These are phyloP conservation scores for Benthosema pterotum DNA, from an alignment of 2,797 vertebrate genomes.

Conservation along the genomic window DNA sequence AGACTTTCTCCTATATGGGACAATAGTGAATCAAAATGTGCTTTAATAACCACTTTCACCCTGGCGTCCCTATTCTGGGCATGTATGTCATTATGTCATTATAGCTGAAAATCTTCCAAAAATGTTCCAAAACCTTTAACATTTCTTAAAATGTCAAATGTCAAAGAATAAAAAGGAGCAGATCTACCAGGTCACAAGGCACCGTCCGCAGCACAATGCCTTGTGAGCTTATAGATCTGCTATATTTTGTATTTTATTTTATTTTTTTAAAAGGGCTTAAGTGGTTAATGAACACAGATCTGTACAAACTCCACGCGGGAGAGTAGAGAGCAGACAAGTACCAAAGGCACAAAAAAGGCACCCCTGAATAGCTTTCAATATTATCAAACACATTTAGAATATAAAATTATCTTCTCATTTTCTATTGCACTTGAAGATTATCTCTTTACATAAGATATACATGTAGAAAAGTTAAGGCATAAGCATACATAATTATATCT, in stretches of 20 bases:
- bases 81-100: too few species aligned
- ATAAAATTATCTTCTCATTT: slow-evolving; percentile 77
- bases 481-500: slow-evolving; percentile 72
- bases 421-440: slow-evolving; percentile 87
- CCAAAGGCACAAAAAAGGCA: slow-evolving; percentile 66
- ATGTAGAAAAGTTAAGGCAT: slow-evolving; percentile 77
- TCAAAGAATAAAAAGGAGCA: too few species aligned
- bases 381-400: slow-evolving; percentile 61
- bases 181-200: too few species aligned
- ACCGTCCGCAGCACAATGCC: too few species aligned
- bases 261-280: too few species aligned
- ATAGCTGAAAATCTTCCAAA: too few species aligned
- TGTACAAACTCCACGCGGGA: slow-evolving; percentile 46
- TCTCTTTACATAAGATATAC: slow-evolving; percentile 82
- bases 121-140: too few species aligned
- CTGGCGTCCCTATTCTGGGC: too few species aligned
- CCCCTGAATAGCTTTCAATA: slow-evolving; percentile 74
- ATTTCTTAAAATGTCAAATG: too few species aligned
- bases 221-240: too few species aligned
- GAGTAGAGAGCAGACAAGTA: slow-evolving; percentile 52
- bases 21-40: slow-evolving; percentile 34
- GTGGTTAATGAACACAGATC: slow-evolving; percentile 47
- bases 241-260: too few species aligned
- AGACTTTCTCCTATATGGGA: slow-evolving; percentile 33
- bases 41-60: slow-evolving; percentile 21